Evolutionary conservation across 1,140 invertebrate species (phyloP).

Genomic region (Metopolophium dirhodum): DNA sequence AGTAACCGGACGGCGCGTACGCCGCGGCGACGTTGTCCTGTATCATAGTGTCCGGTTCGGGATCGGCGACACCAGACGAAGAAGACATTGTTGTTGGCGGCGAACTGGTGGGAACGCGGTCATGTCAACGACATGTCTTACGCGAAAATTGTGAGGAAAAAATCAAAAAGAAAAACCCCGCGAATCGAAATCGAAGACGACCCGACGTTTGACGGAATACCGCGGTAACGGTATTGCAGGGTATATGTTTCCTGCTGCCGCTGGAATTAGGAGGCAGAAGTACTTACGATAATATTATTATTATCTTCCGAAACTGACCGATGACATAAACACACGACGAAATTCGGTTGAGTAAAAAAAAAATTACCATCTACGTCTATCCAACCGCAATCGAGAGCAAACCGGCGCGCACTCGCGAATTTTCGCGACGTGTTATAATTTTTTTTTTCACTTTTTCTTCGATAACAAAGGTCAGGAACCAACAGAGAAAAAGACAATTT

Average conservation of each 20-base stretch:
- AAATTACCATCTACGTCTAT: too few relatives aligned
- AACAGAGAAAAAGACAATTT: neutral
- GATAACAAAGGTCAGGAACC: neutral
- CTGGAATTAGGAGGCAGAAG: neutral
- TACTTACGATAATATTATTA: neutral
- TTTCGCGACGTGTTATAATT: neutral
- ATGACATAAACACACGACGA: neutral
- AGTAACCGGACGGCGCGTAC: slow-evolving; percentile 49
- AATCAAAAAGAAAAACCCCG: neutral
- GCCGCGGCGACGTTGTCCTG: slow-evolving; percentile 38
- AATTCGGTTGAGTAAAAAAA: neutral
- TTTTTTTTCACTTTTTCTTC: neutral
- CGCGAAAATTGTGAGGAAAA: neutral
- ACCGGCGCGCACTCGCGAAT: neutral
- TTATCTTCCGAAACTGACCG: neutral
- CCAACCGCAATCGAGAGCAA: neutral
- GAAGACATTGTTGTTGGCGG: slow-evolving; percentile 50
- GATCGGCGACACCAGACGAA: slow-evolving; percentile 50
- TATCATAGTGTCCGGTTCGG: slow-evolving; percentile 53
- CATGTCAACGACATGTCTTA: slow-evolving; percentile 49
- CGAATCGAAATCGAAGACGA: neutral
- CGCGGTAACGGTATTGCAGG: neutral
- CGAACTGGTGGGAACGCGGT: neutral
- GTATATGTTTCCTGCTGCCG: neutral
- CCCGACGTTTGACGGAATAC: neutral